phyloP scores from a whole-genome alignment of 2,888 invertebrate genomes.

The Caenorhabditis sinica region DNA sequence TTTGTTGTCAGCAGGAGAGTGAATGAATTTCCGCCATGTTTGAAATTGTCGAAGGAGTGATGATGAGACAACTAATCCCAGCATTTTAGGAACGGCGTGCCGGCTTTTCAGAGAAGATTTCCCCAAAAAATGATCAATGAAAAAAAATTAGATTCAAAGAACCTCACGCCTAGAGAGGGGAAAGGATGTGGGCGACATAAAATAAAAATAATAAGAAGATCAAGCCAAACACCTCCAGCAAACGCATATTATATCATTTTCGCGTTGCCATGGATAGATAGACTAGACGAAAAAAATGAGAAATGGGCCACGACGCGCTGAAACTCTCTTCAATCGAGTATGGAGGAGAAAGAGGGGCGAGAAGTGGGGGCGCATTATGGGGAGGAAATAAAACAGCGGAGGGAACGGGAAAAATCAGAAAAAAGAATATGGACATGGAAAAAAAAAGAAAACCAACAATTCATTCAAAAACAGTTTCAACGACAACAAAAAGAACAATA shows the following conservation, averaged over 20 bases:
- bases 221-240: slow-evolving; percentile 29
- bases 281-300: background rate
- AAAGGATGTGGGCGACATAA: slow-evolving; percentile 14
- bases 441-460: slow-evolving; percentile 30
- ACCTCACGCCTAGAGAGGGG: background rate
- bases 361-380: background rate
- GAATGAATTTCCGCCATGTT: background rate
- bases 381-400: slow-evolving; percentile 47
- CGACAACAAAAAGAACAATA: slow-evolving; percentile 30
- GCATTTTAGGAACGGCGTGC: background rate
- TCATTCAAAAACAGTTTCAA: slow-evolving; percentile 47
- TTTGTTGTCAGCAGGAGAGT: background rate
- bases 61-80: background rate
- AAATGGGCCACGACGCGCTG: slow-evolving; percentile 26
- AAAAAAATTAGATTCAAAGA: background rate
- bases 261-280: slow-evolving; percentile 52
- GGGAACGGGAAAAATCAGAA: slow-evolving; percentile 33
- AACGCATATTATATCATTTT: slow-evolving; percentile 51
- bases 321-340: slow-evolving; percentile 39
- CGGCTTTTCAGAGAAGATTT: background rate
- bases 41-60: too few species aligned
- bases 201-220: slow-evolving; percentile 49
- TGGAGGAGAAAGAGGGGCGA: background rate
- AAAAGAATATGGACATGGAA: slow-evolving; percentile 10
- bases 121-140: background rate